A percentile compares a stretch with the other conserved stretches of the same genome.
Conservation (phyloP, 2,797 vertebrate genomes). For the Spea hammondii region DNA sequence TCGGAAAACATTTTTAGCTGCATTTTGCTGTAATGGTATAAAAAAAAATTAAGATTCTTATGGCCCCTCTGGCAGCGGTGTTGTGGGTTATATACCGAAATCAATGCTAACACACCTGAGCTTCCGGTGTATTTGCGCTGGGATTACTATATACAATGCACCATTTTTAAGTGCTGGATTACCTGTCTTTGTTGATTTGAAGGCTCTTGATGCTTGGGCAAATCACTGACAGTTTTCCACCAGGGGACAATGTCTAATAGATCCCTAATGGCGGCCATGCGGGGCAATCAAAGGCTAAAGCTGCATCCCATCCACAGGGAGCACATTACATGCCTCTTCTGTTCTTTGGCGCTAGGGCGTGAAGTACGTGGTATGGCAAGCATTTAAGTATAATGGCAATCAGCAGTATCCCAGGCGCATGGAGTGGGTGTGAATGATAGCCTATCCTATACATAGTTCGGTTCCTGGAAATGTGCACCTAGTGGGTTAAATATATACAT, state of each 20-base stretch:
- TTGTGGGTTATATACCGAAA: too few species aligned
- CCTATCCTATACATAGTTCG: constrained; percentile 22
- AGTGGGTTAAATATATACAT: background rate
- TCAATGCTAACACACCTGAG: too few species aligned
- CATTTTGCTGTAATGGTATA: too few species aligned
- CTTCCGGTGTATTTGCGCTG: too few species aligned
- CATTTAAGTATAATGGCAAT: constrained; percentile 16
- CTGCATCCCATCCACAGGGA: constrained; percentile 20
- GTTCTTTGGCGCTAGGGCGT: background rate
- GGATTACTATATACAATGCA: background rate
- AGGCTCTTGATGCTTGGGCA: constrained; percentile 20
- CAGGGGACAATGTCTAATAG: constrained; percentile 35
- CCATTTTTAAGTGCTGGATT: background rate
- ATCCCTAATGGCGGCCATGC: constrained; percentile 44
- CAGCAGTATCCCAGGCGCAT: constrained; percentile 6
- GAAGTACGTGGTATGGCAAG: constrained; percentile 11
- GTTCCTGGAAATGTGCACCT: background rate
- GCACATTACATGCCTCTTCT: constrained; percentile 7
- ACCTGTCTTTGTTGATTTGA: constrained; percentile 30
- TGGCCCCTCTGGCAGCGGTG: too few species aligned
- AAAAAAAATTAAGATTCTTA: too few species aligned
- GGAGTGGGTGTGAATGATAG: constrained; percentile 16
- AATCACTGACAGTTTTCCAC: constrained; percentile 38
- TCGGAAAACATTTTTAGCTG: too few species aligned
- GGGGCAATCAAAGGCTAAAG: constrained; percentile 32